phyloP scores from a whole-genome alignment of 2,888 invertebrate genomes.

The Cerceris ruficornis region DNA sequence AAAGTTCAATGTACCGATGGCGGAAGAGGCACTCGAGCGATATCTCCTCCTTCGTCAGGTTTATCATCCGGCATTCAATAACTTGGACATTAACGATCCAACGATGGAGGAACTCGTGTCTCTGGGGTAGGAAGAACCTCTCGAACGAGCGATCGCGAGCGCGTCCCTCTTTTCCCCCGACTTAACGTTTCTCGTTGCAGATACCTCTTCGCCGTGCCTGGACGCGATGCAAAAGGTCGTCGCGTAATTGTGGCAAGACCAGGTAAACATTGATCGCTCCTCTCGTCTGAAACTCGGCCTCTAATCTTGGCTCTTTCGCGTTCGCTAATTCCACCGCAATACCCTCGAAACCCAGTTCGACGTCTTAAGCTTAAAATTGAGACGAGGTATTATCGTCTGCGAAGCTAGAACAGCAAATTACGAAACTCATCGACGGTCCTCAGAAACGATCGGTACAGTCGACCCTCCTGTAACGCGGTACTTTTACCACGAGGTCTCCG shows the following conservation, averaged over 20 bases:
- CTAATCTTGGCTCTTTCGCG: no score
- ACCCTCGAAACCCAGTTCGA: no score
- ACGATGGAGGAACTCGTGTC: conserved; percentile 88
- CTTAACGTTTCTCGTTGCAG: conserved; percentile 81
- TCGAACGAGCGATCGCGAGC: not conserved
- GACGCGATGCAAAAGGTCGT: conserved; percentile 88
- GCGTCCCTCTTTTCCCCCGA: not conserved
- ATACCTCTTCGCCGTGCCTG: conserved; percentile 90
- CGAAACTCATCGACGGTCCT: no score
- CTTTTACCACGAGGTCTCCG: no score
- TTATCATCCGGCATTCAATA: conserved; percentile 89
- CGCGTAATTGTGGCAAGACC: conserved; percentile 90
- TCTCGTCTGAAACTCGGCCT: no score
- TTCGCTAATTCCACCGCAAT: no score
- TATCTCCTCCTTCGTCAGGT: conserved; percentile 90
- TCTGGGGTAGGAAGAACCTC: conserved; percentile 83
- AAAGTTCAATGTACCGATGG: conserved; percentile 91
- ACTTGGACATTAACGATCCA: conserved; percentile 88
- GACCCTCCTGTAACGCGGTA: no score
- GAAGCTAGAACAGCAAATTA: no score
- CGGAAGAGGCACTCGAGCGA: conserved; percentile 89
- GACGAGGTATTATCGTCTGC: no score
- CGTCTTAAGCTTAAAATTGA: no score
- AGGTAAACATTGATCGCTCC: conserved; percentile 82
- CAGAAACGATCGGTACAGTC: no score